phyloP scores from a whole-genome alignment of 2,797 vertebrate species.

The Poeciliopsis turneri region DNA sequence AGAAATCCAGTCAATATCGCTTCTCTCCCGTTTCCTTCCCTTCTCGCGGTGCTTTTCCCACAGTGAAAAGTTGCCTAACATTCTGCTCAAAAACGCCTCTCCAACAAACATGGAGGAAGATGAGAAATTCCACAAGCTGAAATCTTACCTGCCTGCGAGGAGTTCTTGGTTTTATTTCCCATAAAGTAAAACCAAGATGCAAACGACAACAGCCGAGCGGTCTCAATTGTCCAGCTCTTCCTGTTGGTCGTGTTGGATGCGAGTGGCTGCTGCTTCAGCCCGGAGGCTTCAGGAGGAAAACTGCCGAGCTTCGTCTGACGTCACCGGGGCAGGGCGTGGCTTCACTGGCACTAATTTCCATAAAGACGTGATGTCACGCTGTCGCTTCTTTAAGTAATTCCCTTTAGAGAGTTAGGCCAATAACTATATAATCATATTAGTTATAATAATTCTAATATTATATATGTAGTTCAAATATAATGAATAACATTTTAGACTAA shows the following conservation, averaged over 20 bases:
- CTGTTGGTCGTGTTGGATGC: conserved; percentile 16
- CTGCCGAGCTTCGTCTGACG: conserved; percentile 59
- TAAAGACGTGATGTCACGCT: conserved; percentile 48
- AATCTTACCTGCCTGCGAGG: conserved; percentile 36
- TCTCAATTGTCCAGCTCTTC: conserved; percentile 2
- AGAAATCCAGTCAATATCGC: neutral
- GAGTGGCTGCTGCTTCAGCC: neutral
- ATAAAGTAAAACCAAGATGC: conserved; percentile 5
- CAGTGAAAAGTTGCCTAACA: conserved; percentile 41
- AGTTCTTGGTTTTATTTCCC: conserved; percentile 8
- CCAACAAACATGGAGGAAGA: neutral
- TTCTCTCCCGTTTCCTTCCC: neutral
- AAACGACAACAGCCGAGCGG: conserved; percentile 3
- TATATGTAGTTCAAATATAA: no score
- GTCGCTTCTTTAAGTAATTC: neutral
- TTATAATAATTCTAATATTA: no score
- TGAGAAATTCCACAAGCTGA: neutral
- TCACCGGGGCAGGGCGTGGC: conserved; percentile 66
- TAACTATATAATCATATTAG: neutral
- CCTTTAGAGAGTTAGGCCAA: neutral
- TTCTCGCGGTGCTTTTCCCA: neutral
- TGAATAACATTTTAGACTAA: no score
- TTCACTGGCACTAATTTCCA: conserved; percentile 26
- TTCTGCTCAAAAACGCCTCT: neutral
- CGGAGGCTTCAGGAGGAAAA: conserved; percentile 43